phyloP scores from a whole-genome alignment of 30 jellyfish, hydroid and myxozoan genomes.

The Catostylus mosaicus region DNA sequence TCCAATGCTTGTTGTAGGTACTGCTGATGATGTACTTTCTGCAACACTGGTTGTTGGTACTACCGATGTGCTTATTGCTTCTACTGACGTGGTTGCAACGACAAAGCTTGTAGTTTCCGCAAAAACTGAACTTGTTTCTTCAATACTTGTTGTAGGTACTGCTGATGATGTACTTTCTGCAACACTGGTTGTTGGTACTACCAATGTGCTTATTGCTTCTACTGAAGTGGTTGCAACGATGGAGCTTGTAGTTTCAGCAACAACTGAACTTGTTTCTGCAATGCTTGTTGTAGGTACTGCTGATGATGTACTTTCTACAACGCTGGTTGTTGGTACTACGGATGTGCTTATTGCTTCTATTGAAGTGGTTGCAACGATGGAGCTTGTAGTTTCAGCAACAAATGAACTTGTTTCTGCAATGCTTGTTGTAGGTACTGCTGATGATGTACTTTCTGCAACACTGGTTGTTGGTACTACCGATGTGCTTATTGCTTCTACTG shows the following conservation, averaged over 20 bases:
- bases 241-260: not conserved
- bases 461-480: not conserved
- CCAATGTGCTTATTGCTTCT: not conserved
- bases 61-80: not conserved
- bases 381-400: not conserved
- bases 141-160: not conserved
- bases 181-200: not conserved
- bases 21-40: not conserved
- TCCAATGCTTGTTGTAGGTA: not conserved
- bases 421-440: not conserved
- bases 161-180: not conserved
- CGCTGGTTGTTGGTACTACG: not conserved
- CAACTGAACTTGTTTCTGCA: slow-evolving; percentile 1
- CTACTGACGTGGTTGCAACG: not conserved
- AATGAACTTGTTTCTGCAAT: not conserved
- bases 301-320: not conserved
- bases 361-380: not conserved
- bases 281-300: not conserved
- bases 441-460: not conserved
- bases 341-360: not conserved
- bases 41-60: not conserved
- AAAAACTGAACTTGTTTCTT: not conserved
- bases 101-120: not conserved
- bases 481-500: not conserved
- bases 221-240: not conserved